phyloP scores from a whole-genome alignment of 2,797 vertebrate species.

The Pteropus rufus region DNA sequence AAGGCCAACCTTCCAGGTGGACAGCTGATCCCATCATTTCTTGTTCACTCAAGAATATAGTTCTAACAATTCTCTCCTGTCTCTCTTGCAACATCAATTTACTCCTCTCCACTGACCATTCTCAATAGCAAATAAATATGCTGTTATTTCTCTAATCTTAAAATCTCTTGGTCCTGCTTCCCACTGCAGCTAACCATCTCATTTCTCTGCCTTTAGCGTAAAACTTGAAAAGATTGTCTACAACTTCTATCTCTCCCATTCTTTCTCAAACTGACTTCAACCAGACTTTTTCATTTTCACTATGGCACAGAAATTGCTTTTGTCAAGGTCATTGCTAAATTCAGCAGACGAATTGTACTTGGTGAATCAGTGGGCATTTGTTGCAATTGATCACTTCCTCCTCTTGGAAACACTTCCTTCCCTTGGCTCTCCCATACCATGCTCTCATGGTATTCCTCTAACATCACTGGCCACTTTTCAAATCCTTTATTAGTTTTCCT shows the following conservation, averaged over 20 bases:
- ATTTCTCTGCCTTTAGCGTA: not conserved
- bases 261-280: not conserved
- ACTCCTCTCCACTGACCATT: not conserved
- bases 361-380: not conserved
- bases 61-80: not conserved
- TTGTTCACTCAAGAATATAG: not conserved
- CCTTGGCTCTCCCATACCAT: not conserved
- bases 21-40: not conserved
- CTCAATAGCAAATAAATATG: not conserved
- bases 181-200: not conserved
- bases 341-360: slow-evolving; percentile 1
- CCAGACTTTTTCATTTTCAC: slow-evolving; percentile 3
- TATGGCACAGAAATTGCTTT: not conserved
- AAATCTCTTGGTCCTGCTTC: slow-evolving; percentile 9
- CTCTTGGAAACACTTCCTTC: not conserved
- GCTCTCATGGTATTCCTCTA: not conserved
- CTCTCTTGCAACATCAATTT: not conserved
- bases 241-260: not conserved
- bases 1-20: not conserved
- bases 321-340: slow-evolving; percentile 21
- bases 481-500: not conserved
- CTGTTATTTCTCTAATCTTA: not conserved
- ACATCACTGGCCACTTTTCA: not conserved
- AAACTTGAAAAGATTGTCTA: not conserved
- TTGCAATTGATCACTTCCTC: not conserved